Conservation (phyloP, 2,113 vertebrate species). For the Anoplopoma fimbria region DNA sequence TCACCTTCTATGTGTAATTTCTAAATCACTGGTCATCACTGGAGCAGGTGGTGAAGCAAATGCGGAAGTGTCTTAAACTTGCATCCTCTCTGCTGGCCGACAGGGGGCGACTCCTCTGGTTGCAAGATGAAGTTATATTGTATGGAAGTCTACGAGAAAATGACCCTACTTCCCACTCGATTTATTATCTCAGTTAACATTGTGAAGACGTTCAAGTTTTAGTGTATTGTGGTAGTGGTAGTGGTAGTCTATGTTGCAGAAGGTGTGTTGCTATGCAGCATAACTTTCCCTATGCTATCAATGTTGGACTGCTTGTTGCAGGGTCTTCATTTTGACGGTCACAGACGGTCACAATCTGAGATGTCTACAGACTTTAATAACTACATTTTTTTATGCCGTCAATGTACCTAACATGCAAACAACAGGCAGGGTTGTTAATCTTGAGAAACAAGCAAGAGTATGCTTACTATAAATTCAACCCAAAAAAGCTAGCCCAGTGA, state of each 20-base stretch:
- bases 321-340: too few relatives aligned
- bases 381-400: background rate
- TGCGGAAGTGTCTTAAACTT: background rate
- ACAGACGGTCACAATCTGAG: background rate
- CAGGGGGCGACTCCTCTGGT: background rate
- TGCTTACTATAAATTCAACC: background rate
- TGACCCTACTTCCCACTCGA: background rate
- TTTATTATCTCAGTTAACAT: too few relatives aligned
- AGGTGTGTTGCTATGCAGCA: too few relatives aligned
- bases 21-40: background rate
- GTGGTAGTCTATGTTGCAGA: too few relatives aligned
- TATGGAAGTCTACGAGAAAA: background rate
- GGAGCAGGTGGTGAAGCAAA: background rate
- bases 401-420: background rate
- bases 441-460: too few relatives aligned
- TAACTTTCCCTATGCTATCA: too few relatives aligned
- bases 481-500: background rate
- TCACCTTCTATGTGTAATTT: background rate
- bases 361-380: background rate
- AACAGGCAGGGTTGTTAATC: background rate
- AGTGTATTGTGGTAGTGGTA: too few relatives aligned
- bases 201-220: too few relatives aligned
- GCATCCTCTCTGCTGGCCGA: background rate
- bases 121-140: background rate
- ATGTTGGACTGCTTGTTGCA: too few relatives aligned